These are phyloP conservation scores for Xylocampa areola DNA, from an alignment of 2,888 invertebrate genomes.

Conservation along the genomic window DNA sequence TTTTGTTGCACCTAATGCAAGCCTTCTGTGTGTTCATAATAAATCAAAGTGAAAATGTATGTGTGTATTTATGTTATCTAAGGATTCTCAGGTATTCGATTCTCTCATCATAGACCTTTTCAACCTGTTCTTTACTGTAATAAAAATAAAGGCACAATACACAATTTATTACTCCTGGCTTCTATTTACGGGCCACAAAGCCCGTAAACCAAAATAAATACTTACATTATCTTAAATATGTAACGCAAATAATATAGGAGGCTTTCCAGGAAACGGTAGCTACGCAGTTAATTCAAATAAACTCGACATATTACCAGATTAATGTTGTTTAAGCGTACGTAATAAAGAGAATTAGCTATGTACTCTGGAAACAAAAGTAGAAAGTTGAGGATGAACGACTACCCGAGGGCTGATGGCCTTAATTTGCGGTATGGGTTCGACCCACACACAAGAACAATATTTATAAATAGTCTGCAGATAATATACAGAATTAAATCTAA, in stretches of 20 bases:
- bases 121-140: constrained; percentile 11
- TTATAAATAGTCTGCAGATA: no score
- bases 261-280: constrained; percentile 4
- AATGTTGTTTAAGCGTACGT: not conserved
- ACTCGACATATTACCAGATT: constrained; percentile 1
- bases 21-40: no score
- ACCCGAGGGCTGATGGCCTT: no score
- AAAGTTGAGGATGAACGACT: no score
- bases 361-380: no score
- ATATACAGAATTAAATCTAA: no score
- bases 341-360: not conserved
- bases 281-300: constrained; percentile 8
- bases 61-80: constrained; percentile 1
- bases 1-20: no score
- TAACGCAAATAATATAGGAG: not conserved
- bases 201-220: not conserved
- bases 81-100: not conserved
- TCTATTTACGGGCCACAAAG: not conserved
- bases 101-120: constrained; percentile 3
- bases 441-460: no score
- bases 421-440: no score
- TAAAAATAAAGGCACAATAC: constrained; percentile 13
- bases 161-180: not conserved
- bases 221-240: constrained; percentile 2
- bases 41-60: no score